These are phyloP conservation scores for Pachydiplax longipennis DNA, from an alignment of 2,888 invertebrate species.

Conservation along the genomic window DNA sequence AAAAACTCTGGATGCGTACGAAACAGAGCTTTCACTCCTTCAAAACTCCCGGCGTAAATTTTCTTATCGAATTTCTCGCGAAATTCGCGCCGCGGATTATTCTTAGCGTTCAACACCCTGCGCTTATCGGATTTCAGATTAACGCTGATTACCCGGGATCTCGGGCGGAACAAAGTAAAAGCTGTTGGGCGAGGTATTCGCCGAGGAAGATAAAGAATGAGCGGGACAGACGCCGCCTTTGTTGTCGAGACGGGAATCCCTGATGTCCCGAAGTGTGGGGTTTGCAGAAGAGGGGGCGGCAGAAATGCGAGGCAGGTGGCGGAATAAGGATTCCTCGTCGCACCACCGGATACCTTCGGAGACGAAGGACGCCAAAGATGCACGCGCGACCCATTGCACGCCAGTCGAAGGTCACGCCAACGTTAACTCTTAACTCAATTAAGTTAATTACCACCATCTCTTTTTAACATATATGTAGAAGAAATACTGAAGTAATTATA, in stretches of 20 bases:
- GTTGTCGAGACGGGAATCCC: background rate
- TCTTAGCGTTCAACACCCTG: too few relatives aligned
- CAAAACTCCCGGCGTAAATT: too few relatives aligned
- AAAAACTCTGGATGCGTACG: too few relatives aligned
- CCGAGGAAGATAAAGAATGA: background rate
- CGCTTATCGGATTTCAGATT: too few relatives aligned
- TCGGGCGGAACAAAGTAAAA: too few relatives aligned
- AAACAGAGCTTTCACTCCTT: too few relatives aligned
- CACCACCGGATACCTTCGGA: background rate
- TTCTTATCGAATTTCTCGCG: too few relatives aligned
- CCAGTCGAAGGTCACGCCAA: background rate
- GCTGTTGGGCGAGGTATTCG: background rate
- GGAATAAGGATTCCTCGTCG: background rate
- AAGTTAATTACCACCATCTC: too few relatives aligned
- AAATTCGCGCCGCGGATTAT: too few relatives aligned
- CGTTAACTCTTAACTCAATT: background rate
- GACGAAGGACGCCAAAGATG: background rate
- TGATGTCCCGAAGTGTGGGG: background rate
- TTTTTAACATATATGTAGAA: too few relatives aligned
- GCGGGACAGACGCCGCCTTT: background rate
- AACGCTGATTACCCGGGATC: too few relatives aligned
- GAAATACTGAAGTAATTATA: too few relatives aligned
- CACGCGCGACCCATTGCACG: background rate
- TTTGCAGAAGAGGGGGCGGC: background rate
- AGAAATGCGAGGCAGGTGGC: background rate